phyloP scores from a whole-genome alignment of 2,888 invertebrate species.

The Lochmaea capreae region DNA sequence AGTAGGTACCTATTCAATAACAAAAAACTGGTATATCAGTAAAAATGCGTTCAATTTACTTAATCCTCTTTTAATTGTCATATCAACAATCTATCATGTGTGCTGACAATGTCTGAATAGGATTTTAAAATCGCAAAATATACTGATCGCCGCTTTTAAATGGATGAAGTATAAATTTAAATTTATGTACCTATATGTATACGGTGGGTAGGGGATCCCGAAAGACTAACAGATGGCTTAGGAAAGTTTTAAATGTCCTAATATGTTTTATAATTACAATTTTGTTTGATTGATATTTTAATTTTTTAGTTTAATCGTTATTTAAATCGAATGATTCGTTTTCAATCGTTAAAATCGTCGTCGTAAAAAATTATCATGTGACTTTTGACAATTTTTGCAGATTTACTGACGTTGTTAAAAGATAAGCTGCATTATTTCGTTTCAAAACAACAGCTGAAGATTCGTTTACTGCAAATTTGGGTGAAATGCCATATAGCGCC shows the following conservation, averaged over 20 bases:
- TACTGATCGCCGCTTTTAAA: constrained; percentile 44
- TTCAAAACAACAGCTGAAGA: too few species aligned
- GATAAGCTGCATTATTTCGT: too few species aligned
- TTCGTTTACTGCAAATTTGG: too few species aligned
- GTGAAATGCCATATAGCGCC: too few species aligned
- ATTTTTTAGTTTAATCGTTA: not conserved
- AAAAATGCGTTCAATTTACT: constrained; percentile 34
- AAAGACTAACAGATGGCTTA: constrained; percentile 34
- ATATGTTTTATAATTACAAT: constrained; percentile 2
- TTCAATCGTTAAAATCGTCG: too few species aligned
- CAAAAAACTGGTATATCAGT: too few species aligned
- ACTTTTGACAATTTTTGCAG: too few species aligned
- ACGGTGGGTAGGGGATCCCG: constrained; percentile 24
- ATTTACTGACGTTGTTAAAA: too few species aligned
- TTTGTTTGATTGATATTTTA: constrained; percentile 3
- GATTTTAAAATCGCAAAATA: constrained; percentile 50
- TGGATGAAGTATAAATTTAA: constrained; percentile 48
- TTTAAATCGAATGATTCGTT: too few species aligned
- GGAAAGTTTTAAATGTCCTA: constrained; percentile 14
- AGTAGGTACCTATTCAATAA: too few species aligned
- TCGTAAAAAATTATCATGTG: too few species aligned
- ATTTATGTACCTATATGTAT: constrained; percentile 40
- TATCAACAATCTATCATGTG: constrained; percentile 50
- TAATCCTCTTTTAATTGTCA: constrained; percentile 51
- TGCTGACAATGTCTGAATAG: constrained; percentile 48